Evolutionary conservation across 2,888 invertebrate species (phyloP), one percentile per base, ranked within the genome.

Genomic region (Iphiclides podalirius): DNA sequence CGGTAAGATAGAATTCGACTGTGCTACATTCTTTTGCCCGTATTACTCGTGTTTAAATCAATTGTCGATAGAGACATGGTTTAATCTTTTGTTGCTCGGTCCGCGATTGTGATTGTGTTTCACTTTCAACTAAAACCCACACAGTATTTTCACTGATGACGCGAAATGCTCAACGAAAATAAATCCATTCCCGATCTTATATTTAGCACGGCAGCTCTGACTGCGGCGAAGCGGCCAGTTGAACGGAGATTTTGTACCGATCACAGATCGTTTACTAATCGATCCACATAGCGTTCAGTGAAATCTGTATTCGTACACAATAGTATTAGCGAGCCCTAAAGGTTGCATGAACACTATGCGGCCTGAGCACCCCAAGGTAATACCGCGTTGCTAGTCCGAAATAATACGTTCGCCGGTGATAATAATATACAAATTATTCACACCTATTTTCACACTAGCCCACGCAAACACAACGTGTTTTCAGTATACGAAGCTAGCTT

Each of bases 371-470:
- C 59, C 72, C 81, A 88, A 87, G 88, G 88, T 87, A 87, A 88
- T 72, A 62, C 68, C 71, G 65, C 69, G 72, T 72, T 72, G 77
- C 67, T 72, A 76, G 67, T 73, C 75, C 70, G 75, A 80, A 79
- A 83, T 81, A 76, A 80, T 79, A 69, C 59, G 64, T 72, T 69
- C 67, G 68, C 65, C 75, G 71, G 76, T 74, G 80, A 75, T 75
- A 78, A 79, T 76, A 76, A 75, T 79, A 84, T 79, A 82, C 77
- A 80, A 79, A 69, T 78, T 82, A 79, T 85, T 86, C 88, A 86
- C 83, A 81, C 84, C 86, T 86, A 87, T 86, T 87, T 86, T 81
- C 70, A 87, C 80, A 79, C 82, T 73, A 77, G 68, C 88, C 86
- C 86, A 88, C 88, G 88, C 87, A 85, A 82, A 82, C 70, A 74